Evolutionary conservation across 2,113 vertebrate genomes (phyloP).

Genomic region (Micronisus gabar): DNA sequence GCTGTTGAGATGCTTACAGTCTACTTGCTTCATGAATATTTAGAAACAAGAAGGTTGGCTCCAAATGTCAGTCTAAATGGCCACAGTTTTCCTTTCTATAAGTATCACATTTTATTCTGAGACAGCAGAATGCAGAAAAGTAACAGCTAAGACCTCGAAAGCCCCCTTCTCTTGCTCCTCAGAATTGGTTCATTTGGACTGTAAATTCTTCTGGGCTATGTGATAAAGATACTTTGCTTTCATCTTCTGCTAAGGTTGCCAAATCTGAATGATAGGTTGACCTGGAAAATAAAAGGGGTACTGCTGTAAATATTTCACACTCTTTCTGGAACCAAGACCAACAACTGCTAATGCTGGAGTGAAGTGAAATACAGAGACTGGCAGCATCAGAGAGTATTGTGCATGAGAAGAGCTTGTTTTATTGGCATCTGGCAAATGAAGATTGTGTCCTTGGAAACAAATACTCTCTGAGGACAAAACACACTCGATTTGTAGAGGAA

Average conservation of each 20-base stretch:
- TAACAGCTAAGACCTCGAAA: slow-evolving; percentile 24
- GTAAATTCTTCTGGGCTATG: slow-evolving; percentile 1
- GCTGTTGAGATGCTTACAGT: not conserved
- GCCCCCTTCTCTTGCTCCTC: not conserved
- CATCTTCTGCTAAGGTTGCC: not conserved
- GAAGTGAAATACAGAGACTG: not conserved
- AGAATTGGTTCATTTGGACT: slow-evolving; percentile 43
- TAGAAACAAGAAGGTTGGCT: slow-evolving; percentile 39
- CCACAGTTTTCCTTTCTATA: slow-evolving; percentile 26
- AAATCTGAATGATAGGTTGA: not conserved
- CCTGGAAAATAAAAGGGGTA: slow-evolving; percentile 8
- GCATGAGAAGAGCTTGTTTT: not conserved
- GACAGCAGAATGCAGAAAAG: slow-evolving; percentile 5
- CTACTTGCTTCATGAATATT: slow-evolving; percentile 62
- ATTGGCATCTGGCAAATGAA: not conserved
- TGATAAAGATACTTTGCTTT: slow-evolving; percentile 41
- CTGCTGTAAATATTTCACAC: slow-evolving; percentile 31
- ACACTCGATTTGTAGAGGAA: not conserved
- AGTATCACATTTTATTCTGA: slow-evolving; percentile 43
- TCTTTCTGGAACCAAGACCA: not conserved
- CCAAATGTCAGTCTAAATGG: slow-evolving; percentile 33
- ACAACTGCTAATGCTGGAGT: not conserved
- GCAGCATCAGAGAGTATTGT: not conserved
- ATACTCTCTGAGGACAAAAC: not conserved
- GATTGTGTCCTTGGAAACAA: not conserved